phyloP scores from a whole-genome alignment of 2,113 vertebrate species.

The Girardinichthys multiradiatus region DNA sequence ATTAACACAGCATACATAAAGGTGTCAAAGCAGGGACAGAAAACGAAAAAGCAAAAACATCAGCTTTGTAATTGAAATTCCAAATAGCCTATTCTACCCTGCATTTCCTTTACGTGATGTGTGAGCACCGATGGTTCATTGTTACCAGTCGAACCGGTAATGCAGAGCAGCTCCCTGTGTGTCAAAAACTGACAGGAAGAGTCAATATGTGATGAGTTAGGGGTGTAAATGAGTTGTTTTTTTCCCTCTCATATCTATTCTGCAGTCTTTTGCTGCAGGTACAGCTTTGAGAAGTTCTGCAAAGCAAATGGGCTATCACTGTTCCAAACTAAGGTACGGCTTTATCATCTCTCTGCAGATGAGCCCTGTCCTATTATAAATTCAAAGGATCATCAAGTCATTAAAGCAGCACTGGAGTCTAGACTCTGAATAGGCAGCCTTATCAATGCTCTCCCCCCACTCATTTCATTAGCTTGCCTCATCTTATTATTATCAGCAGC shows the following conservation, averaged over 20 bases:
- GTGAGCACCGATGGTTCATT: neutral
- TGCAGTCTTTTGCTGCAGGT: slow-evolving; percentile 42
- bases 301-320: slow-evolving; percentile 56
- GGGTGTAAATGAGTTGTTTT: neutral
- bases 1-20: neutral
- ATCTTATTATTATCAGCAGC: slow-evolving; percentile 59
- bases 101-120: neutral
- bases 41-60: neutral
- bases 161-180: neutral
- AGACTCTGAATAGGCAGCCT: slow-evolving; percentile 44
- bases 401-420: slow-evolving; percentile 67
- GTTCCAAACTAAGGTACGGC: slow-evolving; percentile 27
- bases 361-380: slow-evolving; percentile 57
- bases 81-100: neutral
- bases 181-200: neutral
- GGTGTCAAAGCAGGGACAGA: neutral
- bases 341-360: slow-evolving; percentile 69
- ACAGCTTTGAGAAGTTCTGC: slow-evolving; percentile 26
- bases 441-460: slow-evolving; percentile 51
- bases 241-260: neutral
- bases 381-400: slow-evolving; percentile 73
- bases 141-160: neutral
- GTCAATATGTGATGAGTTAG: neutral
- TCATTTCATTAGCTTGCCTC: slow-evolving; percentile 68
- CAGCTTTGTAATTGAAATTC: neutral